phyloP scores from a whole-genome alignment of 2,797 vertebrate species.

The Eulemur mongoz region DNA sequence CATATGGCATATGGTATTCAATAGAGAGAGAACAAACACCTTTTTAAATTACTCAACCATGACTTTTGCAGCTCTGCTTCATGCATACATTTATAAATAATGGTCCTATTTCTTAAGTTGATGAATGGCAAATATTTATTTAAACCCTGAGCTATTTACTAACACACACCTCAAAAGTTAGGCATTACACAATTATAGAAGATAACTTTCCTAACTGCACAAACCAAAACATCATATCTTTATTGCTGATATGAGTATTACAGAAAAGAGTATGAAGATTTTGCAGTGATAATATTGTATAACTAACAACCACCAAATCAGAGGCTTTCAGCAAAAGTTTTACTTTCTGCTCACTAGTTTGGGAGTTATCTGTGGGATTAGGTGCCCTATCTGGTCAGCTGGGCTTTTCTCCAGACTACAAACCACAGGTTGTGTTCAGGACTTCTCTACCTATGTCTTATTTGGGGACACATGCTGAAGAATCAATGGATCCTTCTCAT shows the following conservation, averaged over 20 bases:
- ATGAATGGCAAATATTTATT: slow-evolving; percentile 74
- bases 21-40: slow-evolving; percentile 58
- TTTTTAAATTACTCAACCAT: slow-evolving; percentile 59
- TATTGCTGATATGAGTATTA: neutral
- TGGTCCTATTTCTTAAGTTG: slow-evolving; percentile 59
- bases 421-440: neutral
- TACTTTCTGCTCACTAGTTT: neutral
- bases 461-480: neutral
- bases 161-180: slow-evolving; percentile 28
- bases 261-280: neutral
- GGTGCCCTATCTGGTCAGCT: neutral
- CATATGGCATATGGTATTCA: neutral
- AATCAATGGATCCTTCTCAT: neutral
- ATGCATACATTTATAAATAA: slow-evolving; percentile 69
- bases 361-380: neutral
- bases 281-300: neutral
- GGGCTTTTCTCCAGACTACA: neutral
- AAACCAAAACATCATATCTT: neutral
- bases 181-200: slow-evolving; percentile 1
- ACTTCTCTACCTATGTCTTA: neutral
- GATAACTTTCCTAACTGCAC: neutral
- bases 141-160: slow-evolving; percentile 63
- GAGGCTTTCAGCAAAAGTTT: neutral
- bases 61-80: slow-evolving; percentile 46
- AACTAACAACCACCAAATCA: neutral